Evolutionary conservation across 2,797 vertebrate species (phyloP), one percentile per base, ranked within the genome.

Genomic region (Esox lucius): DNA sequence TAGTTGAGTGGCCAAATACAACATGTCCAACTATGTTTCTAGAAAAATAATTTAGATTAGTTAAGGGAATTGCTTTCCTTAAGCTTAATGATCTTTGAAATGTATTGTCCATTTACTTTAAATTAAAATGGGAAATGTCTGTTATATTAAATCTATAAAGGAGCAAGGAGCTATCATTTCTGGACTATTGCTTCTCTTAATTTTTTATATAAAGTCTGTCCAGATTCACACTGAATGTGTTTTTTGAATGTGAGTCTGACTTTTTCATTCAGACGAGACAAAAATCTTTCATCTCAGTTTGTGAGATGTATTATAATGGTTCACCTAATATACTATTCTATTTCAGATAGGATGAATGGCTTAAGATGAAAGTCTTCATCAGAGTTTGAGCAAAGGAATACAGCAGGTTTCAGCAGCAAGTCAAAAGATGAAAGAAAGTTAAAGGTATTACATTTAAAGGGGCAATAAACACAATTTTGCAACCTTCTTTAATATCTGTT

Each of bases 161-260:
- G 65, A 71, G 28, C 53, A 33, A 46, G 56, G 48, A 69, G 35
- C 66, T 22, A 64, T 65, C 51, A 70, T 74, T 73, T 81, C 73
- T 77, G 49, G 59, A 17, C 67, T 56, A 71, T 74, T 74, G 78
- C 70, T 71, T 73, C 53, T 65, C 61, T 74, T 56, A 71, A 79
- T 81, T 76, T 76, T 62, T 71, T 67, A 70, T 76, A 71, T 64
- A n/a, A 39, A 16, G 71, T 73, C 68, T 72, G 70, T 42, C 19
- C 49, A 78, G 70, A 75, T 73, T 75, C 69, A 69, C 61, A 68
- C 59, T 16, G 42, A 28, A 71, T 77, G 53, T 33, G 64, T 71
- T 24, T 61, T 71, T 31, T 51, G 35, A 39, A 39, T 39, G 35
- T 39, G 35, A 39, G 35, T 39, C 4, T 5, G 35, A 2, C 51